A percentile compares a stretch with the other conserved stretches of the same genome.
Conservation (phyloP, 2,797 vertebrate species). For the Microctenopoma stevenorrisi region DNA sequence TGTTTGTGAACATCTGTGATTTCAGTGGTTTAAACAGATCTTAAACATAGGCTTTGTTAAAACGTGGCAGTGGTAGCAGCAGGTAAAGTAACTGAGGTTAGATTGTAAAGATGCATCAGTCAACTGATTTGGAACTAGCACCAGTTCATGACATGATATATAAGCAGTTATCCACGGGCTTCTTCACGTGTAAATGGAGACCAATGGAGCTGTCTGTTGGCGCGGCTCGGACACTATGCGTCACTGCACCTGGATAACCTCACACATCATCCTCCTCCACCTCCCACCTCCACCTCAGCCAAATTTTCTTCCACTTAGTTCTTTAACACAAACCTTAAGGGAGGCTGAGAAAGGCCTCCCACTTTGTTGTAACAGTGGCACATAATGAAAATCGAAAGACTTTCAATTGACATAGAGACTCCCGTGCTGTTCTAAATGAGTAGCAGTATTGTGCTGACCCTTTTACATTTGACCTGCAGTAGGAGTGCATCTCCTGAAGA, state of each 20-base stretch:
- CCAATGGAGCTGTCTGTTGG: conserved; percentile 48
- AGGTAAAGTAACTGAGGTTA: too few relatives aligned
- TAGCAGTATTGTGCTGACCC: background rate
- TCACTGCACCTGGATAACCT: conserved; percentile 29
- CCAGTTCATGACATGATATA: conserved; percentile 32
- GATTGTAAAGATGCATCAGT: background rate
- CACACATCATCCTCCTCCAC: conserved; percentile 28
- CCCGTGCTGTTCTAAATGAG: conserved; percentile 15
- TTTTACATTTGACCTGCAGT: conserved; percentile 21
- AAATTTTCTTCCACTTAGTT: conserved; percentile 1
- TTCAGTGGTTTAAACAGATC: too few relatives aligned
- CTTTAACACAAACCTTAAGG: conserved; percentile 3
- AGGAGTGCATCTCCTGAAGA: conserved; percentile 9
- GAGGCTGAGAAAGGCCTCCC: background rate
- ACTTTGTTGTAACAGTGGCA: conserved; percentile 2
- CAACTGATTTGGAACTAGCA: conserved; percentile 19
- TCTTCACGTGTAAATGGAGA: conserved; percentile 45
- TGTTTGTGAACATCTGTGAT: too few relatives aligned
- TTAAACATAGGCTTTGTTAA: too few relatives aligned
- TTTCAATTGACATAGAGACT: conserved; percentile 4
- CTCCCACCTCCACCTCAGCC: background rate
- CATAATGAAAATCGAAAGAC: conserved; percentile 16
- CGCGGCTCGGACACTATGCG: conserved; percentile 22
- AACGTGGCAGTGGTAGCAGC: too few relatives aligned
- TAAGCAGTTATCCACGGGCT: background rate